Evolutionary conservation across 2,797 vertebrate genomes (phyloP).

Genomic region (Nyctibius grandis): DNA sequence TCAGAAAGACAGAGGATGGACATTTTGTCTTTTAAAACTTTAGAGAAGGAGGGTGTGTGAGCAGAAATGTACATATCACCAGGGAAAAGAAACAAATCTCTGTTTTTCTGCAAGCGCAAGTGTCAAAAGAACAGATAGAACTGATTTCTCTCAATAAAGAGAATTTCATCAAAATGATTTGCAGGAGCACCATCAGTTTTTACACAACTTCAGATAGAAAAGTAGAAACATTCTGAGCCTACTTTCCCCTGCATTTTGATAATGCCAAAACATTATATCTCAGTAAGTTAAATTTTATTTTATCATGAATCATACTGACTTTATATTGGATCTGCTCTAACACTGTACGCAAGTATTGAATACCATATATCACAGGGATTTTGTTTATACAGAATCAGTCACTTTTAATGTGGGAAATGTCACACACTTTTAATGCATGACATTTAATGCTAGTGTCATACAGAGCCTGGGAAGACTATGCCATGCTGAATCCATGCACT

Average conservation of each 20-base stretch:
- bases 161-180: constrained; percentile 34
- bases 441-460: not conserved
- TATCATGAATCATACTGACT: constrained; percentile 32
- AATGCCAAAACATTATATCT: constrained; percentile 14
- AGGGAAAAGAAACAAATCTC: constrained; percentile 30
- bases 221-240: not conserved
- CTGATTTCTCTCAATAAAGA: constrained; percentile 27
- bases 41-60: not conserved
- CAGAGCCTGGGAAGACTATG: not conserved
- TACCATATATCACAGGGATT: not conserved
- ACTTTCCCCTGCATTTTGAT: constrained; percentile 36
- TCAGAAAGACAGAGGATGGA: not conserved
- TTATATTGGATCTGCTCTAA: not conserved
- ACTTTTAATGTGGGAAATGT: not conserved
- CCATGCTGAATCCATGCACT: not conserved
- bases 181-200: not conserved
- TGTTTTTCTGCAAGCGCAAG: not conserved
- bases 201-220: constrained; percentile 18
- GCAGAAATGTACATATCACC: not conserved
- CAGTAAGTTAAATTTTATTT: constrained; percentile 36
- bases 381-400: constrained; percentile 8
- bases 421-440: not conserved
- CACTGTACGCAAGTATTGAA: not conserved
- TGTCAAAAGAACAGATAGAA: not conserved
- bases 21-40: constrained; percentile 1